Evolutionary conservation across 2,888 invertebrate species (phyloP).

Genomic region (Leptopilina myrica): DNA sequence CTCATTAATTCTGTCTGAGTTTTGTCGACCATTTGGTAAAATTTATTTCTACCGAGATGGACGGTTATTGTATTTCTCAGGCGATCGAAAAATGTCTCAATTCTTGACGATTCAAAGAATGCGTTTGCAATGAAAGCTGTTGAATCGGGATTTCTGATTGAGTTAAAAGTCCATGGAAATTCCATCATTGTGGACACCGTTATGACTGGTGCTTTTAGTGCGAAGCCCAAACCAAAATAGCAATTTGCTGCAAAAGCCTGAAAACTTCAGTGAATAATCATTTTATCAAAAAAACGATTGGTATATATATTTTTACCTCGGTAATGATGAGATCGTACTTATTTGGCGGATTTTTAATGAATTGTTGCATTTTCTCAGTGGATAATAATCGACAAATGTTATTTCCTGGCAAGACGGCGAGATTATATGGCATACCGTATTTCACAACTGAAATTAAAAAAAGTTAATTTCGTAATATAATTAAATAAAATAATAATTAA

Average conservation of each 20-base stretch:
- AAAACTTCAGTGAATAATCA: conserved; percentile 12
- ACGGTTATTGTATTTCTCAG: not conserved
- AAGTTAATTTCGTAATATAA: too few relatives aligned
- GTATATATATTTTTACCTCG: conserved; percentile 58
- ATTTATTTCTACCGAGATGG: not conserved
- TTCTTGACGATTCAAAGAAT: conserved; percentile 35
- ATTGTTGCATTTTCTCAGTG: conserved; percentile 56
- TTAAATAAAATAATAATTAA: too few relatives aligned
- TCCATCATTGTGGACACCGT: conserved; percentile 55
- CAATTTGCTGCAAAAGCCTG: conserved; percentile 67
- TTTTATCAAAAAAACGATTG: too few relatives aligned
- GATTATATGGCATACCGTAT: conserved; percentile 39
- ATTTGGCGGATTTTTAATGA: conserved; percentile 62
- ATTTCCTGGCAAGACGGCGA: conserved; percentile 50
- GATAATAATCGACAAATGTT: conserved; percentile 57
- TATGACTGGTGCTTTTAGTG: conserved; percentile 65
- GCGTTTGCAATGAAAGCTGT: conserved; percentile 60
- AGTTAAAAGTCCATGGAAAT: conserved; percentile 64
- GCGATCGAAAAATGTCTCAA: conserved; percentile 7
- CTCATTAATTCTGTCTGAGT: conserved; percentile 49
- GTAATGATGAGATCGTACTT: conserved; percentile 66
- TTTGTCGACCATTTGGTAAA: not conserved
- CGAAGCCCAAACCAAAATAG: conserved; percentile 62
- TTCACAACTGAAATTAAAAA: not conserved
- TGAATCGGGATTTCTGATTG: conserved; percentile 65